A percentile compares a stretch with the other conserved stretches of the same genome.
These are phyloP conservation scores for Eutrigla gurnardus DNA, from an alignment of 2,797 vertebrate genomes.

Conservation along the genomic window DNA sequence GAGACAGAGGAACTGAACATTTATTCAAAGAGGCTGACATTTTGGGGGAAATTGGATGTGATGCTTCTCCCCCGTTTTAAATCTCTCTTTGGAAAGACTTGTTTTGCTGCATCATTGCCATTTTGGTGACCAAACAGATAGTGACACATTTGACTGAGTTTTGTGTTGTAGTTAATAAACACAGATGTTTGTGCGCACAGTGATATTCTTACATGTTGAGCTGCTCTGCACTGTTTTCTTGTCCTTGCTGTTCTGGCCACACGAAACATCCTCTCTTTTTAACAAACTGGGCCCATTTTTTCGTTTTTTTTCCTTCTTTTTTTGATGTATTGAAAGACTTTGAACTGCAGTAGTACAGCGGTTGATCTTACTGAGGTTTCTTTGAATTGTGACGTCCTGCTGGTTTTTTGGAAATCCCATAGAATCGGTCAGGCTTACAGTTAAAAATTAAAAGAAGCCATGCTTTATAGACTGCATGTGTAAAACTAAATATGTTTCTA, in stretches of 20 bases:
- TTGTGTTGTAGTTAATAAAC: constrained; percentile 76
- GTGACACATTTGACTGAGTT: constrained; percentile 62
- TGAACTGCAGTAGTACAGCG: constrained; percentile 35
- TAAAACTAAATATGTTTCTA: constrained; percentile 63
- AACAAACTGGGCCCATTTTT: constrained; percentile 47
- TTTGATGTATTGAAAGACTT: constrained; percentile 35
- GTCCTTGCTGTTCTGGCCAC: constrained; percentile 36
- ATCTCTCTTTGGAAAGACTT: constrained; percentile 66
- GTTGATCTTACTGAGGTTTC: constrained; percentile 36
- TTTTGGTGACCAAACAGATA: constrained; percentile 73
- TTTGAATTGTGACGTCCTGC: constrained; percentile 57
- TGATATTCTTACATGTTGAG: constrained; percentile 54
- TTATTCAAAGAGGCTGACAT: constrained; percentile 53
- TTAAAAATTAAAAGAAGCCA: constrained; percentile 57
- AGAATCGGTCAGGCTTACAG: constrained; percentile 47
- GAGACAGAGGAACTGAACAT: constrained; percentile 43
- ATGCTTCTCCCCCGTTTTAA: constrained; percentile 30
- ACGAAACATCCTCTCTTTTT: constrained; percentile 50
- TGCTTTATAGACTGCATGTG: constrained; percentile 47
- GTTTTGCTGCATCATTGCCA: constrained; percentile 57
- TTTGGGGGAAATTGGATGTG: constrained; percentile 24
- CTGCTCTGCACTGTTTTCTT: constrained; percentile 50
- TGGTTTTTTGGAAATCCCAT: constrained; percentile 55
- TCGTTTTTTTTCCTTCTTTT: constrained; percentile 17
- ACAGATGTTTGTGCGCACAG: constrained; percentile 61